These are phyloP conservation scores for Clarias macrocephalus DNA, from an alignment of 2,113 vertebrate species.

Conservation along the genomic window DNA sequence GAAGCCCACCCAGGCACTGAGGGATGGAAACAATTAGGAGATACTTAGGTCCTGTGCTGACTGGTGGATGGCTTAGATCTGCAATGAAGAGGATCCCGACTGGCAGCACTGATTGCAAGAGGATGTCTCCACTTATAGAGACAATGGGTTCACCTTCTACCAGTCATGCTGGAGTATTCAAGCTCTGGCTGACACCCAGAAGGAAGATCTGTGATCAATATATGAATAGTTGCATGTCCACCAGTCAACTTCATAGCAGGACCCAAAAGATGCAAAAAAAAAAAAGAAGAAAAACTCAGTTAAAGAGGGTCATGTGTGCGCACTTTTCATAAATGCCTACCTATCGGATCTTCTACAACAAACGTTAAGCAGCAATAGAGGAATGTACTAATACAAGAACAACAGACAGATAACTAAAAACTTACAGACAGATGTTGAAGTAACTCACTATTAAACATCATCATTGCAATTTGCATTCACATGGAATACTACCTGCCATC, in stretches of 20 bases:
- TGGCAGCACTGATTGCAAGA: constrained; percentile 82
- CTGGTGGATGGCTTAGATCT: constrained; percentile 74
- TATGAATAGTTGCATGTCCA: not conserved
- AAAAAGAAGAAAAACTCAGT: not conserved
- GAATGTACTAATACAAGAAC: not conserved
- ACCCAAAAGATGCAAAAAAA: constrained; percentile 9
- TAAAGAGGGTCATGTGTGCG: constrained; percentile 2
- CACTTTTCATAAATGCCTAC: constrained; percentile 37
- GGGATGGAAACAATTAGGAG: constrained; percentile 86
- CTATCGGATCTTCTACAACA: constrained; percentile 45
- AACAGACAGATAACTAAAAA: not conserved
- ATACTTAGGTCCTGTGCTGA: constrained; percentile 72
- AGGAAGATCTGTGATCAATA: constrained; percentile 27
- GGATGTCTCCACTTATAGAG: constrained; percentile 83
- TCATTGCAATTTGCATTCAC: not conserved
- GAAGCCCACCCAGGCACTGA: constrained; percentile 49
- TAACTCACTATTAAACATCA: not conserved
- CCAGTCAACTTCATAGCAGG: constrained; percentile 16
- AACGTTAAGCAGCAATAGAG: constrained; percentile 2
- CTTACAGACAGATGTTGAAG: not conserved
- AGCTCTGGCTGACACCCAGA: constrained; percentile 40
- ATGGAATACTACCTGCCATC: constrained; percentile 9
- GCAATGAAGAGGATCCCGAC: constrained; percentile 68
- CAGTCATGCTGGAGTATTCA: constrained; percentile 60
- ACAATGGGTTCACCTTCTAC: constrained; percentile 76